Percentiles rank a stretch among this genome's conserved stretches.
These are phyloP conservation scores for Vulpes ferrilata DNA, from an alignment of 2,113 vertebrate genomes.

Conservation along the genomic window DNA sequence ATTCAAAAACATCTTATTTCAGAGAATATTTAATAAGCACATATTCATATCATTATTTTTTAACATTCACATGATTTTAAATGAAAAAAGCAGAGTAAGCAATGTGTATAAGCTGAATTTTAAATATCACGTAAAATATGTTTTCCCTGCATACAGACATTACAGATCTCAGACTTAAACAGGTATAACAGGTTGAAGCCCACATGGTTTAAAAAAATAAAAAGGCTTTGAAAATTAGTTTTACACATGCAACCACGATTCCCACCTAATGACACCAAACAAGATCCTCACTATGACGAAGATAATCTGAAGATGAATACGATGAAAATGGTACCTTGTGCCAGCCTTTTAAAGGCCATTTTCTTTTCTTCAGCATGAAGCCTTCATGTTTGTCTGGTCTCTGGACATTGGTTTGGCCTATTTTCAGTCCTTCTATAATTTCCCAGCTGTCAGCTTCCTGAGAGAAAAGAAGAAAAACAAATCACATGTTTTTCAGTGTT, in stretches of 20 bases:
- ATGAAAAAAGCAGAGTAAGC: neutral
- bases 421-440: slow-evolving; percentile 99
- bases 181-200: neutral
- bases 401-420: slow-evolving; percentile 97
- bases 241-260: neutral
- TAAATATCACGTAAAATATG: neutral
- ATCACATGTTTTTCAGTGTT: slow-evolving; percentile 43
- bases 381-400: slow-evolving; percentile 99
- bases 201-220: neutral
- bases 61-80: neutral
- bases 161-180: neutral
- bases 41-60: neutral
- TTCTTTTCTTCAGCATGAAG: slow-evolving; percentile 99
- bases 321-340: slow-evolving; percentile 93
- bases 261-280: neutral
- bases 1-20: slow-evolving; percentile 10
- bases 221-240: neutral
- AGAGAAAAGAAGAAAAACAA: slow-evolving; percentile 76
- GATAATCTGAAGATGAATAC: neutral
- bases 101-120: neutral
- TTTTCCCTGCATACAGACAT: neutral
- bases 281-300: neutral
- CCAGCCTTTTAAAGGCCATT: slow-evolving; percentile 99
- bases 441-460: slow-evolving; percentile 99
- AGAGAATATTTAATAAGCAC: slow-evolving; percentile 34